Percentiles rank a stretch among this genome's conserved stretches.
Evolutionary conservation across 2,797 vertebrate genomes (phyloP).

Genomic region (Melanotaenia pygmaea): DNA sequence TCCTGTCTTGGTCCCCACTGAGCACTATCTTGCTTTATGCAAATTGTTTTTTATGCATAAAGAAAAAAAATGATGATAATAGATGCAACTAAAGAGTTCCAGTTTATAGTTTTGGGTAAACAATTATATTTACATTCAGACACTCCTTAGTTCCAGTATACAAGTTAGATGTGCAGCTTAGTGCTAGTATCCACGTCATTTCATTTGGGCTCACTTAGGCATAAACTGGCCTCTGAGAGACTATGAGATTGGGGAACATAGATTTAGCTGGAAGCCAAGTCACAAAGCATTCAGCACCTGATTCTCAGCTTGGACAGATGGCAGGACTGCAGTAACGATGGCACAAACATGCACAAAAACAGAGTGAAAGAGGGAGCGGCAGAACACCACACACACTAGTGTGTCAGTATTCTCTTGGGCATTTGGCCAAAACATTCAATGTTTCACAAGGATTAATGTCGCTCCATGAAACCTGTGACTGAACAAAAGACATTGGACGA

Average conservation of each 20-base stretch:
- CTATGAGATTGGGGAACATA: slow-evolving; percentile 48
- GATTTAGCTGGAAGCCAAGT: slow-evolving; percentile 73
- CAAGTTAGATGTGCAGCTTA: slow-evolving; percentile 47
- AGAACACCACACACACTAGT: slow-evolving; percentile 29
- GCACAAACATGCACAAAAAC: slow-evolving; percentile 62
- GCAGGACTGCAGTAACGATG: slow-evolving; percentile 65
- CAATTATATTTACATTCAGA: slow-evolving; percentile 25
- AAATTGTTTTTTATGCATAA: slow-evolving; percentile 5
- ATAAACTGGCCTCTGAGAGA: slow-evolving; percentile 65
- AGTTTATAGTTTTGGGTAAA: slow-evolving; percentile 1
- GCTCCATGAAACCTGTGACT: slow-evolving; percentile 60
- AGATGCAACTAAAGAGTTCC: slow-evolving; percentile 17
- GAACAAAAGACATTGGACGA: slow-evolving; percentile 47
- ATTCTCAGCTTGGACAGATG: slow-evolving; percentile 79
- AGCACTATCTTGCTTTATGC: neutral
- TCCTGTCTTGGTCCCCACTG: slow-evolving; percentile 30
- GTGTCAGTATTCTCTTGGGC: slow-evolving; percentile 59
- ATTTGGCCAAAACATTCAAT: slow-evolving; percentile 56
- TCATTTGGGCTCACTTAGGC: slow-evolving; percentile 58
- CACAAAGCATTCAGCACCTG: slow-evolving; percentile 74
- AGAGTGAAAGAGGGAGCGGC: slow-evolving; percentile 49
- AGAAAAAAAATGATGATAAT: neutral
- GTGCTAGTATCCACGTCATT: slow-evolving; percentile 49
- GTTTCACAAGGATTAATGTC: slow-evolving; percentile 71
- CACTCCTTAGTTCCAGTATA: slow-evolving; percentile 40